phyloP scores from a whole-genome alignment of 1,140 invertebrate species.

The Lepidurus arcticus region DNA sequence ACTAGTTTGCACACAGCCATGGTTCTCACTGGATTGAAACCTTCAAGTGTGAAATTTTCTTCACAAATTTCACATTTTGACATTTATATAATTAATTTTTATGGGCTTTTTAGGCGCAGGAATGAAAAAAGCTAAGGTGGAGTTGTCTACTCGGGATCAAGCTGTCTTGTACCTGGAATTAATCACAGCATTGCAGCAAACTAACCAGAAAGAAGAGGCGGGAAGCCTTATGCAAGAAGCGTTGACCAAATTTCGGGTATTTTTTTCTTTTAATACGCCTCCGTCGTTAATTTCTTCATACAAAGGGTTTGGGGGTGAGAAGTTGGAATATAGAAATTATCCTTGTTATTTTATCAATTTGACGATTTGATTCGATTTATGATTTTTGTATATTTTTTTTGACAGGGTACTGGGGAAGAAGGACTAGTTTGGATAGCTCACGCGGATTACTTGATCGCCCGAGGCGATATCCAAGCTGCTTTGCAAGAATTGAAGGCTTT shows the following conservation, averaged over 20 bases:
- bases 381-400: constrained; percentile 42
- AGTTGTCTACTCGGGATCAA: constrained; percentile 67
- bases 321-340: not conserved
- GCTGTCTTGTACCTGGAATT: constrained; percentile 83
- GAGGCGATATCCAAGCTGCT: constrained; percentile 74
- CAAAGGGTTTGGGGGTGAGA: not conserved
- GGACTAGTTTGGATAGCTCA: constrained; percentile 73
- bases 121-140: constrained; percentile 38
- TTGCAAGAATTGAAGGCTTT: constrained; percentile 71
- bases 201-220: constrained; percentile 71
- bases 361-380: not conserved
- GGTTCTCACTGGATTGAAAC: constrained; percentile 46
- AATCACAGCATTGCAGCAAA: constrained; percentile 65
- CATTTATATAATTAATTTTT: not conserved
- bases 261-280: not conserved
- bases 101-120: constrained; percentile 42
- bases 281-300: too few relatives aligned
- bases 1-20: constrained; percentile 67
- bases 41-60: constrained; percentile 40
- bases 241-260: constrained; percentile 56
- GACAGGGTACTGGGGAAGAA: constrained; percentile 69
- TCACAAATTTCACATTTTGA: constrained; percentile 42
- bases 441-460: constrained; percentile 71
- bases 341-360: not conserved
- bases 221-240: constrained; percentile 75